Evolutionary conservation across 2,113 vertebrate genomes (phyloP).

Genomic region (Pampusana beccarii): DNA sequence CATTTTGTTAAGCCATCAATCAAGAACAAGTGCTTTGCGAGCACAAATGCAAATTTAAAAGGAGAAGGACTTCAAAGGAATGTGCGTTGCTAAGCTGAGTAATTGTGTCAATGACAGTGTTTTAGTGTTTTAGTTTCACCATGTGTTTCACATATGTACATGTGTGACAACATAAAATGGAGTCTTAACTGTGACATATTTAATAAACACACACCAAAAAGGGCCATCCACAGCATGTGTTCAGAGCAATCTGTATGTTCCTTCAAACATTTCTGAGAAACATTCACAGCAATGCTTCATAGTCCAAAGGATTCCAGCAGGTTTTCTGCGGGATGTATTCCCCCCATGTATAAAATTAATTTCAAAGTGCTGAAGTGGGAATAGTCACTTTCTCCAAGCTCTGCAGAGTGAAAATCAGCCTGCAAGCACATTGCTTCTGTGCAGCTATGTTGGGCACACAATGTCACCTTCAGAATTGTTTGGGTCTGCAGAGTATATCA

Average conservation of each 20-base stretch:
- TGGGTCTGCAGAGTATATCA: conserved; percentile 1
- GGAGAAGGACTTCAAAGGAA: neutral
- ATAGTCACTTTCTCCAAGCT: conserved; percentile 15
- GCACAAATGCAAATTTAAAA: neutral
- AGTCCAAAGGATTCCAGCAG: neutral
- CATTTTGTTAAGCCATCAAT: neutral
- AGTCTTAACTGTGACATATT: neutral
- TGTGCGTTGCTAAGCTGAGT: neutral
- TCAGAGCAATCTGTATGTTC: neutral
- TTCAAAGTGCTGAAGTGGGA: conserved; percentile 40
- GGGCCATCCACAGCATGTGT: neutral
- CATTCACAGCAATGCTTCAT: conserved; percentile 4
- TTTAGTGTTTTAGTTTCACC: neutral
- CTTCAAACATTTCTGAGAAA: conserved; percentile 12
- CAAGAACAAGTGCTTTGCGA: neutral
- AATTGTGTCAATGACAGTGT: neutral
- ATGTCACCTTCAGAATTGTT: conserved; percentile 45
- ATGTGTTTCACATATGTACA: neutral
- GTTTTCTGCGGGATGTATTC: conserved; percentile 25
- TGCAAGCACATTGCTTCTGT: neutral
- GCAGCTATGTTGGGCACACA: conserved; percentile 32
- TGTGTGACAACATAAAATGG: neutral
- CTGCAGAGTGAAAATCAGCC: conserved; percentile 42
- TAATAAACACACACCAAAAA: neutral
- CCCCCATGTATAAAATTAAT: conserved; percentile 40